phyloP scores from a whole-genome alignment of 2,797 vertebrate species.

The Artibeus lituratus region DNA sequence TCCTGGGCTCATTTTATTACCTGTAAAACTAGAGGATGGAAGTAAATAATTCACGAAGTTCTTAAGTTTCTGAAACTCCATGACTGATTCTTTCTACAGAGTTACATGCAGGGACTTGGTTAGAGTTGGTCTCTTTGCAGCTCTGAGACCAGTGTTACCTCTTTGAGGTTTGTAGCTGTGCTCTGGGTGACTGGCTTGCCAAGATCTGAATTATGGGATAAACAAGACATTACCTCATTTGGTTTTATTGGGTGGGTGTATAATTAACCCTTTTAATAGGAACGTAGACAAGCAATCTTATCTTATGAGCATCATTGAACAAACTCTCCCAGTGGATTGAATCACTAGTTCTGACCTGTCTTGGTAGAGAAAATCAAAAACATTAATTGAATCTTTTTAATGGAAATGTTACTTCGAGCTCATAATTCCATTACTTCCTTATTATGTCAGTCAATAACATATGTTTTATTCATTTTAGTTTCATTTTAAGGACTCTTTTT shows the following conservation, averaged over 20 bases:
- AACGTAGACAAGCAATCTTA: not conserved
- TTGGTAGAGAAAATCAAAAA: not conserved
- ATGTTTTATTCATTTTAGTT: not conserved
- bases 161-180: not conserved
- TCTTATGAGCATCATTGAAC: not conserved
- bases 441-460: not conserved
- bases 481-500: not conserved
- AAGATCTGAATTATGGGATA: not conserved
- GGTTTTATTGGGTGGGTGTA: not conserved
- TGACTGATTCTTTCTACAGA: not conserved
- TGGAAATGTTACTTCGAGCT: not conserved
- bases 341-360: not conserved
- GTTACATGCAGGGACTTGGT: not conserved
- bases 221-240: slow-evolving; percentile 18
- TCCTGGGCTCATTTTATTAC: not conserved
- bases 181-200: not conserved
- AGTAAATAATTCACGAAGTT: not conserved
- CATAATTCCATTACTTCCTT: not conserved
- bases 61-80: not conserved
- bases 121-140: not conserved
- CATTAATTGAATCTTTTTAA: not conserved
- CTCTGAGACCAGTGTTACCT: not conserved
- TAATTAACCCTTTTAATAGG: not conserved
- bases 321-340: not conserved
- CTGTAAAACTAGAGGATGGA: not conserved